phyloP scores from a whole-genome alignment of 2,888 invertebrate species.

The Epinotia bilunana region DNA sequence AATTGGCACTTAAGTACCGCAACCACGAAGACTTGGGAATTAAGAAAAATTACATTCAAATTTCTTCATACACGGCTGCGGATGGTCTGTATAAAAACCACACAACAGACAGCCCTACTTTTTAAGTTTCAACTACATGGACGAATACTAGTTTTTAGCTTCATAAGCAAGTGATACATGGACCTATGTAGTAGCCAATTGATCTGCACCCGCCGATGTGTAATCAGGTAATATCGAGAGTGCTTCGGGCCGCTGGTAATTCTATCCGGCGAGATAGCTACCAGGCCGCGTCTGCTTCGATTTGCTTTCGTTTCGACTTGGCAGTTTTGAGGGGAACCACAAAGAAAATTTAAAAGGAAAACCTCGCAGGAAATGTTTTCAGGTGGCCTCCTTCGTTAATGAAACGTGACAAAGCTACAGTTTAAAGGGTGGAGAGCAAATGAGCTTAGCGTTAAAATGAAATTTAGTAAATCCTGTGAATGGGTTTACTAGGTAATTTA shows the following conservation, averaged over 20 bases:
- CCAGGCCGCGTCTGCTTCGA: slow-evolving; percentile 54
- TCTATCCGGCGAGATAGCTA: slow-evolving; percentile 53
- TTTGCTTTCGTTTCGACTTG: slow-evolving; percentile 52
- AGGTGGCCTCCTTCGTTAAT: slow-evolving; percentile 38
- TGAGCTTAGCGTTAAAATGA: slow-evolving; percentile 13
- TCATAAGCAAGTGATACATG: slow-evolving; percentile 5
- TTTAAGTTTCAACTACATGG: not conserved
- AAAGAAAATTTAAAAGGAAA: slow-evolving; percentile 24
- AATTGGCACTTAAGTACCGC: too few species aligned
- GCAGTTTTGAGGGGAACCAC: slow-evolving; percentile 29
- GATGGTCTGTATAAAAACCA: too few species aligned
- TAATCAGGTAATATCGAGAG: slow-evolving; percentile 56
- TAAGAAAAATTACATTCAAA: too few species aligned
- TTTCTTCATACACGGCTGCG: too few species aligned
- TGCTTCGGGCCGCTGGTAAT: slow-evolving; percentile 56
- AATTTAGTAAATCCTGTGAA: slow-evolving; percentile 2
- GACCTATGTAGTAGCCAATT: not conserved
- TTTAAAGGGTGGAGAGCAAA: slow-evolving; percentile 25
- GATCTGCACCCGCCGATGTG: slow-evolving; percentile 21
- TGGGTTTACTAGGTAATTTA: slow-evolving; percentile 4
- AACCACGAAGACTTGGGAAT: too few species aligned
- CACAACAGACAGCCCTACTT: too few species aligned
- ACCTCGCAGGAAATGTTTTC: slow-evolving; percentile 27
- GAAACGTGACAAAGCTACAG: slow-evolving; percentile 34
- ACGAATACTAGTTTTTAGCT: not conserved